Conservation (phyloP, 1,140 invertebrate species). For the Drosophila trapezifrons region DNA sequence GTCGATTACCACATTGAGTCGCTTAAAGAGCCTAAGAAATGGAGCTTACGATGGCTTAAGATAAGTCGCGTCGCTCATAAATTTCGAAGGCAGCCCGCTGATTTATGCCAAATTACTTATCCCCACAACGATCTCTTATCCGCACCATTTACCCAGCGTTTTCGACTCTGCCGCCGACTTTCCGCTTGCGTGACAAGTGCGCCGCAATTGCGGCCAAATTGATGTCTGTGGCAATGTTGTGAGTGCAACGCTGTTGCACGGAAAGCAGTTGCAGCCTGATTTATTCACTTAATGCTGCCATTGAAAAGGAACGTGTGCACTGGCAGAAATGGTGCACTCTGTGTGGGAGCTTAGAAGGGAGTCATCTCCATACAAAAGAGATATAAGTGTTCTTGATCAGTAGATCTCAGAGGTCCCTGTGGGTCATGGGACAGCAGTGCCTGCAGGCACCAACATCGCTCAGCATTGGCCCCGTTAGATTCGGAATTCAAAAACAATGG, state of each 20-base stretch:
- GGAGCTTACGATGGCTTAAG: constrained; percentile 12
- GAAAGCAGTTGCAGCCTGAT: constrained; percentile 14
- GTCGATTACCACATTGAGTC: constrained; percentile 24
- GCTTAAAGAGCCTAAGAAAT: constrained; percentile 3
- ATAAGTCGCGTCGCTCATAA: constrained; percentile 12
- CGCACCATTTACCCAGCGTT: constrained; percentile 7
- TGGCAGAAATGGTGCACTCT: too few species aligned
- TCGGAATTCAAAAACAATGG: too few species aligned
- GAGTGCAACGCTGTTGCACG: constrained; percentile 5
- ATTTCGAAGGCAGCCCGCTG: constrained; percentile 26
- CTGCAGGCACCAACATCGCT: too few species aligned
- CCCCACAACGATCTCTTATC: constrained; percentile 1
- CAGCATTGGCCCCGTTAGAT: too few species aligned
- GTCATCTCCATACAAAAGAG: too few species aligned
- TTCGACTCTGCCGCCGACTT: constrained; percentile 4
- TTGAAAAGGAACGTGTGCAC: too few species aligned
- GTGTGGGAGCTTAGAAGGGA: too few species aligned
- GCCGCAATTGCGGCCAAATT: constrained; percentile 21
- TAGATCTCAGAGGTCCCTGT: too few species aligned
- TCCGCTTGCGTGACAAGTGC: constrained; percentile 40
- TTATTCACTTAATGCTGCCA: constrained; percentile 13
- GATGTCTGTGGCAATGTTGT: constrained; percentile 17
- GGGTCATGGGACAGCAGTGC: too few species aligned
- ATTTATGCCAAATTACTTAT: constrained; percentile 22
- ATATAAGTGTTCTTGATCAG: too few species aligned